Conservation (phyloP, 2,888 invertebrate genomes). For the Nemoura dubitans region DNA sequence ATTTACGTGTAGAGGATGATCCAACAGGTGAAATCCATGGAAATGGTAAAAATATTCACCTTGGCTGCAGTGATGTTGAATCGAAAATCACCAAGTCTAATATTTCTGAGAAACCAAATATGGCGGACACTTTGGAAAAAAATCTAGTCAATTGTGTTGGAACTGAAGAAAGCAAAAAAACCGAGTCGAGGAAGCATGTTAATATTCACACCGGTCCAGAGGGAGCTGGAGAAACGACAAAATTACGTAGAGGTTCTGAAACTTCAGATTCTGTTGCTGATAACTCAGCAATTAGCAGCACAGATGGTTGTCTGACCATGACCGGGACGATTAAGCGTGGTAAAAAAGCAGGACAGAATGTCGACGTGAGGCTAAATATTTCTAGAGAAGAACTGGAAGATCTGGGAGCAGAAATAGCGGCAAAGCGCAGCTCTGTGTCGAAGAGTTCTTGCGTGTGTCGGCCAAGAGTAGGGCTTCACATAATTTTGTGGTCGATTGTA, state of each 20-base stretch:
- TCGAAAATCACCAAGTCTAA: neutral
- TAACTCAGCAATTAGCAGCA: conserved; percentile 65
- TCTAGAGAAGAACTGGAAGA: conserved; percentile 76
- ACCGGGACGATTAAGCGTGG: conserved; percentile 78
- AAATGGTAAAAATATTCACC: neutral
- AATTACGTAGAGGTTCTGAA: conserved; percentile 59
- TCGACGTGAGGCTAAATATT: conserved; percentile 76
- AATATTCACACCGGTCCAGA: conserved; percentile 67
- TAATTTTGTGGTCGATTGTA: conserved; percentile 70
- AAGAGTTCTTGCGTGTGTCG: conserved; percentile 65
- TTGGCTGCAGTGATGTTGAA: neutral
- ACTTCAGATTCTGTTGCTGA: conserved; percentile 65
- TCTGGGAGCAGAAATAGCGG: conserved; percentile 71
- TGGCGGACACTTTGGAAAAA: neutral
- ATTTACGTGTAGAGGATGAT: neutral
- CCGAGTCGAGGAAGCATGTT: conserved; percentile 66
- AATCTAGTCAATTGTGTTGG: neutral
- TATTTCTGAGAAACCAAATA: neutral
- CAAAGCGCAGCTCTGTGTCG: conserved; percentile 58
- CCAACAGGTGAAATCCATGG: neutral
- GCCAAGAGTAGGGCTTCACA: conserved; percentile 70
- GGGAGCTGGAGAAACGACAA: conserved; percentile 59
- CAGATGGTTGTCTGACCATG: conserved; percentile 73
- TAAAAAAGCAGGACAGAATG: conserved; percentile 75
- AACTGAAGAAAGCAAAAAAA: neutral